Evolutionary conservation across 2,113 vertebrate species (phyloP).

Genomic region (Oceanodroma tethys): DNA sequence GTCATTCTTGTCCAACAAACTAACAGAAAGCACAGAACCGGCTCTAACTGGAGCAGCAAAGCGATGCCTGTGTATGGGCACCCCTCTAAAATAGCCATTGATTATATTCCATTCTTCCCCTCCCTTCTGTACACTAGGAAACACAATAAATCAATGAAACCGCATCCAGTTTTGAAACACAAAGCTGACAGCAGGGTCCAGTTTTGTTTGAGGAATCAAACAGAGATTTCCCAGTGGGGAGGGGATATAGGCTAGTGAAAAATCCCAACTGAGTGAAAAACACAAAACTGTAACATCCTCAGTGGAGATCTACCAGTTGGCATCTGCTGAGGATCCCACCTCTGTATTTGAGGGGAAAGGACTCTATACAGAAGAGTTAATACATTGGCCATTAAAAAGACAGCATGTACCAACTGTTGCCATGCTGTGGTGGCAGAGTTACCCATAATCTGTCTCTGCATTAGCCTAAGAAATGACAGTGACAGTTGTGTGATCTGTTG

Average conservation of each 20-base stretch:
- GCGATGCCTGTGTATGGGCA: rapidly evolving
- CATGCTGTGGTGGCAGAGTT: not conserved
- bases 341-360: not conserved
- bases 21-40: not conserved
- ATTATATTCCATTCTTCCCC: not conserved
- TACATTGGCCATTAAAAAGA: not conserved
- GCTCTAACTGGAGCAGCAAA: not conserved
- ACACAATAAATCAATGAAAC: not conserved
- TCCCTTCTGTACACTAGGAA: not conserved
- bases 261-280: not conserved
- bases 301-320: not conserved
- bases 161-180: not conserved
- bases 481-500: not conserved
- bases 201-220: not conserved
- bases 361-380: not conserved
- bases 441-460: not conserved
- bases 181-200: not conserved
- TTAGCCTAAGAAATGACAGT: not conserved
- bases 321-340: not conserved
- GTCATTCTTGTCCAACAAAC: not conserved
- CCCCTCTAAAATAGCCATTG: rapidly evolving
- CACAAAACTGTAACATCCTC: not conserved
- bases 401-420: not conserved
- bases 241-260: not conserved
- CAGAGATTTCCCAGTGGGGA: not conserved